phyloP scores from a whole-genome alignment of 2,797 vertebrate species.

The Sardinella longiceps region DNA sequence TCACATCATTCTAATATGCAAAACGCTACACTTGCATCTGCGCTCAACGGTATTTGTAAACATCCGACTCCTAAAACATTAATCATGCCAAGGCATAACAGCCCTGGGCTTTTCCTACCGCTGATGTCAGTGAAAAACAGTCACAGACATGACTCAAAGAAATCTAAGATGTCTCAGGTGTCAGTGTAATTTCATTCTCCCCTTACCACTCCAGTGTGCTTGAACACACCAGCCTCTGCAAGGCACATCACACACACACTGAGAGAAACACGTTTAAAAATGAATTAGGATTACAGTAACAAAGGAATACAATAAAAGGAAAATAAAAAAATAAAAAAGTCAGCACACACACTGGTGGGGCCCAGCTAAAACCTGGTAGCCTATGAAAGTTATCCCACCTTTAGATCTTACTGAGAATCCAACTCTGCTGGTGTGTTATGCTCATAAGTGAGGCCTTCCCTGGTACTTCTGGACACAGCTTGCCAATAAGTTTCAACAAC shows the following conservation, averaged over 20 bases:
- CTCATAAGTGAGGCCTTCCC: neutral
- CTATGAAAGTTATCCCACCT: too few relatives aligned
- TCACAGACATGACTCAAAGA: slow-evolving; percentile 2
- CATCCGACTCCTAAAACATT: slow-evolving; percentile 7
- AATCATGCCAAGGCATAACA: neutral
- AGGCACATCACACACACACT: too few relatives aligned
- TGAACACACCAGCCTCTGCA: too few relatives aligned
- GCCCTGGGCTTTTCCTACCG: neutral
- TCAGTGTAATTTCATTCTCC: neutral
- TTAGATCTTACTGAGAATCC: too few relatives aligned
- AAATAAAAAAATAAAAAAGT: too few relatives aligned
- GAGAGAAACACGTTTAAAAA: too few relatives aligned
- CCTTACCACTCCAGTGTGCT: too few relatives aligned
- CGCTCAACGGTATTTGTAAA: neutral
- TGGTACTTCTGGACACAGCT: neutral
- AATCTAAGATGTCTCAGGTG: neutral
- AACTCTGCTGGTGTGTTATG: neutral
- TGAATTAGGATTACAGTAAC: too few relatives aligned
- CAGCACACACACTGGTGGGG: too few relatives aligned
- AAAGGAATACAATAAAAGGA: too few relatives aligned
- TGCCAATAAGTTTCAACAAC: neutral
- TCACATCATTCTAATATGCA: neutral
- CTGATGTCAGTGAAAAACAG: neutral
- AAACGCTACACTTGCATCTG: neutral
- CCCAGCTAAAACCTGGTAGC: too few relatives aligned